Conservation (phyloP, 2,888 invertebrate species). For the Frankliniella fusca region DNA sequence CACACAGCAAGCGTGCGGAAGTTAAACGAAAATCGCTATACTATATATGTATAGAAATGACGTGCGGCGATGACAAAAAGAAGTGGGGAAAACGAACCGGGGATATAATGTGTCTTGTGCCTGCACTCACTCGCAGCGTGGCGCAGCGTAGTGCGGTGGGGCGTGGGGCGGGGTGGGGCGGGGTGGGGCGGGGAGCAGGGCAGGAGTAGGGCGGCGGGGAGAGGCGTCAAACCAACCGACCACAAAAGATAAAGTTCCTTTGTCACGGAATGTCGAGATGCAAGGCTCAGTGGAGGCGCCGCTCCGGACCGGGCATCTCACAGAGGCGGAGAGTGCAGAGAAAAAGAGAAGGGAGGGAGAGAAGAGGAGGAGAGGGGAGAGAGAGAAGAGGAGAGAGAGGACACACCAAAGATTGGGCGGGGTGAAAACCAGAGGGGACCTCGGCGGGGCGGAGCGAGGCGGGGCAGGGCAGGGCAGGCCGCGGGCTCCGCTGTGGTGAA, state of each 20-base stretch:
- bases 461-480: neutral
- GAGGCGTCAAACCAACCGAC: neutral
- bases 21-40: no score
- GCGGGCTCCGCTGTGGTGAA: neutral
- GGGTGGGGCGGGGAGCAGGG: neutral
- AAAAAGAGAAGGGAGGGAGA: neutral
- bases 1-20: no score
- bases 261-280: neutral
- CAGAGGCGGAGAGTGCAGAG: neutral
- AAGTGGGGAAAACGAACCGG: no score
- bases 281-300: no score
- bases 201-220: neutral
- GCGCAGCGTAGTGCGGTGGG: no score
- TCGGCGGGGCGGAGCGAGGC: neutral
- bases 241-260: constrained; percentile 11
- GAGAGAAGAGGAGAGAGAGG: neutral
- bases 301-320: neutral
- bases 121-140: no score
- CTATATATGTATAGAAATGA: no score
- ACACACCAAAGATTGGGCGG: neutral
- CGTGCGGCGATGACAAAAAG: no score
- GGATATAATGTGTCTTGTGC: no score
- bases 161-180: neutral
- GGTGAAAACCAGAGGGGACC: neutral
- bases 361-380: neutral